phyloP scores from a whole-genome alignment of 1,140 invertebrate genomes.

The Apis cerana region DNA sequence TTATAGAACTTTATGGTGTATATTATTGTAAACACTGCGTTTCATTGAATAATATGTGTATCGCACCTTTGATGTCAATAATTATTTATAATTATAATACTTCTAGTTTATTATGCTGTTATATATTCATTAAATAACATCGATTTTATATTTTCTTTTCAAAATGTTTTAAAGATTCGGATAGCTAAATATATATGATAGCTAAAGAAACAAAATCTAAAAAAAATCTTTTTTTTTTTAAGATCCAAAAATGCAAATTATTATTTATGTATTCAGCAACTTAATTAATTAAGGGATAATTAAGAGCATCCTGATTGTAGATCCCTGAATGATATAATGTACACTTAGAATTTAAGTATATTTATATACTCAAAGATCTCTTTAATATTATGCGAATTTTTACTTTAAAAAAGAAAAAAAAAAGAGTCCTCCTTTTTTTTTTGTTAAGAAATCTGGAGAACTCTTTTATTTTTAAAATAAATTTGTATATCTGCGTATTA shows the following conservation, averaged over 20 bases:
- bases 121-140: background rate
- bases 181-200: too few species aligned
- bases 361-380: conserved; percentile 48
- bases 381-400: background rate
- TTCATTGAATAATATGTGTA: background rate
- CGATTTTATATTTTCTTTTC: background rate
- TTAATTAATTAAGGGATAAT: background rate
- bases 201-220: too few species aligned
- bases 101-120: background rate
- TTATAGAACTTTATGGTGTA: background rate
- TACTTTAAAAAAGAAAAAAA: too few species aligned
- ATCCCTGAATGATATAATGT: conserved; percentile 1
- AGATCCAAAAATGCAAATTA: too few species aligned
- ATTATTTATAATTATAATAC: background rate
- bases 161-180: background rate
- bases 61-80: background rate
- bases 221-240: too few species aligned
- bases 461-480: background rate
- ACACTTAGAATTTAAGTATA: conserved; percentile 1
- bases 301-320: background rate
- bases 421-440: too few species aligned
- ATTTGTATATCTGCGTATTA: background rate
- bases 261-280: too few species aligned
- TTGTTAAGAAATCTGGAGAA: background rate
- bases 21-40: background rate